These are phyloP conservation scores for Rhagoletis zephyria DNA, from an alignment of 1,140 invertebrate species.

Conservation along the genomic window DNA sequence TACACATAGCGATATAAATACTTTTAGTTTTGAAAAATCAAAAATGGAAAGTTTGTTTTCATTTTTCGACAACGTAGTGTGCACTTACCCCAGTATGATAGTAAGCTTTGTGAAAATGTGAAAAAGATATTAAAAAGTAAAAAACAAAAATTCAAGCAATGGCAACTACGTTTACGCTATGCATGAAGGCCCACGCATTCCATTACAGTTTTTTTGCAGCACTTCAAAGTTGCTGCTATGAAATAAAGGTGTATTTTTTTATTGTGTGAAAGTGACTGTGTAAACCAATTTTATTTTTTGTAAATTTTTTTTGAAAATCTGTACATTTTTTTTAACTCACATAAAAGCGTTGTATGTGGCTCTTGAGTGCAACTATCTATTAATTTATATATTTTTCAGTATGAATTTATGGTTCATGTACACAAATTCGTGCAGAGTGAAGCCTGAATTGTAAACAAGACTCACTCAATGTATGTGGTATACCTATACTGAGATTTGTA, in stretches of 20 bases:
- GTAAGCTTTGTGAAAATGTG: too few relatives aligned
- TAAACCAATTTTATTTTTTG: not conserved
- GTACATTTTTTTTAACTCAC: not conserved
- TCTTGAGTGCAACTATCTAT: too few relatives aligned
- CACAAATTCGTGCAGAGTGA: not conserved
- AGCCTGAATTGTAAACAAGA: conserved; percentile 23
- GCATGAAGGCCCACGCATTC: too few relatives aligned
- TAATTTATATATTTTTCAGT: not conserved
- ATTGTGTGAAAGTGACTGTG: not conserved
- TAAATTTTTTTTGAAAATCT: not conserved
- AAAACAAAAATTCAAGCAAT: too few relatives aligned
- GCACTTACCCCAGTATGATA: not conserved
- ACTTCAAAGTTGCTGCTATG: too few relatives aligned
- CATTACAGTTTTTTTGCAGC: too few relatives aligned
- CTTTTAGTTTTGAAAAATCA: not conserved
- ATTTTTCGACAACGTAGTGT: not conserved
- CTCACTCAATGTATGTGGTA: not conserved
- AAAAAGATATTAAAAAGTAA: too few relatives aligned
- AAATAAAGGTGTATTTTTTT: not conserved
- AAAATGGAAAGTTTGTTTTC: not conserved
- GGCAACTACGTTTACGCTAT: too few relatives aligned
- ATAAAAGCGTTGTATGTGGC: too few relatives aligned
- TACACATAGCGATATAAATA: not conserved
- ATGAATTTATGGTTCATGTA: not conserved
- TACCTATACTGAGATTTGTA: too few relatives aligned